Percentiles rank a stretch among this genome's conserved stretches.
These are phyloP conservation scores for Paelopatides confundens DNA, from an alignment of 53 echinoderm and acorn worm species.

Conservation along the genomic window DNA sequence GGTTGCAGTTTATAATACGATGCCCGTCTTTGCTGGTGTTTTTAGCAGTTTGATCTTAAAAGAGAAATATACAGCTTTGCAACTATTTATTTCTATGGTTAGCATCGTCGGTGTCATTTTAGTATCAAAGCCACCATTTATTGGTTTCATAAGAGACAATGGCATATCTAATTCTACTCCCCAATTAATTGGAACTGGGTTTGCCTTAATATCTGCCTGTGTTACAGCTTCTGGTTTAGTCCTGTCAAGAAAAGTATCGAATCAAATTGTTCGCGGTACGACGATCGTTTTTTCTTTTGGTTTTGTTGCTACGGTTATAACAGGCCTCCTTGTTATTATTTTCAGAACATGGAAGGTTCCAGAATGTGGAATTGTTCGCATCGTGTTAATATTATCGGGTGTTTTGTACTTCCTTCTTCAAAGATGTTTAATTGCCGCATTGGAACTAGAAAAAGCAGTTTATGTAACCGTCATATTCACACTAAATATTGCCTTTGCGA, in stretches of 20 bases:
- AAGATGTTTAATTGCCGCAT: neutral
- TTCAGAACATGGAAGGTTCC: neutral
- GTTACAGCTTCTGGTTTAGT: conserved; percentile 15
- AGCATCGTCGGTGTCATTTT: neutral
- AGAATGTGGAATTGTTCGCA: conserved; percentile 1
- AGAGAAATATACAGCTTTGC: neutral
- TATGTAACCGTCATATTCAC: conserved; percentile 5
- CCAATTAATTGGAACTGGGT: neutral
- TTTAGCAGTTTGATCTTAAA: neutral
- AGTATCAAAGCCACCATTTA: neutral
- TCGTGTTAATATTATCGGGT: neutral
- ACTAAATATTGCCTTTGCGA: neutral
- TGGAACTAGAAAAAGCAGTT: conserved; percentile 21
- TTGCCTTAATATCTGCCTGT: neutral
- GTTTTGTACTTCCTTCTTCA: neutral
- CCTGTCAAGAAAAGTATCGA: neutral
- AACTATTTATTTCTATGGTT: neutral
- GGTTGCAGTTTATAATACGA: neutral
- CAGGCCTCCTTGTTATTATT: too few relatives aligned
- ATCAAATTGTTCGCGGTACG: neutral
- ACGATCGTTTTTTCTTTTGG: neutral
- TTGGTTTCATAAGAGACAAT: neutral
- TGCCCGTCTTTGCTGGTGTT: conserved; percentile 28
- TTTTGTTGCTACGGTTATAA: neutral
- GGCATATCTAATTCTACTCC: neutral